These are phyloP conservation scores for Stenodera caucasica DNA, from an alignment of 2,888 invertebrate species.

Conservation along the genomic window DNA sequence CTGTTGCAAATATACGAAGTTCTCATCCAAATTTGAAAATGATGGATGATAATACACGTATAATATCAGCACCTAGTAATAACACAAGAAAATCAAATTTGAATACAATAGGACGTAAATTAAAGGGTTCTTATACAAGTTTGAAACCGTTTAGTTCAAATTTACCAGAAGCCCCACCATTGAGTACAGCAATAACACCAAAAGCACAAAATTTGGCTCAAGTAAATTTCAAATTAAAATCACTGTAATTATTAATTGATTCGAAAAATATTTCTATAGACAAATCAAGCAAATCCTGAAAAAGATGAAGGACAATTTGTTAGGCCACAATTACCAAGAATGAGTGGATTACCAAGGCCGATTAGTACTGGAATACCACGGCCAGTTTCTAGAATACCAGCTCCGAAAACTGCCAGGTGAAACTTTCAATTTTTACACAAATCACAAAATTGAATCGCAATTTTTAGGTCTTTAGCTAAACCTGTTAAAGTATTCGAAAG, in stretches of 20 bases:
- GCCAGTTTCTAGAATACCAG: slow-evolving; percentile 51
- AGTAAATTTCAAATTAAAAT: slow-evolving; percentile 3
- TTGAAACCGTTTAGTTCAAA: slow-evolving; percentile 46
- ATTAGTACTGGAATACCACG: slow-evolving; percentile 48
- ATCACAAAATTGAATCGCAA: too few species aligned
- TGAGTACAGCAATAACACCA: slow-evolving; percentile 26
- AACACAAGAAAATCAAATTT: slow-evolving; percentile 32
- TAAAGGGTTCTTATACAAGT: slow-evolving; percentile 52
- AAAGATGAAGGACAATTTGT: slow-evolving; percentile 30
- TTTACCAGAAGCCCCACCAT: slow-evolving; percentile 44
- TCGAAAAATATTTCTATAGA: neutral
- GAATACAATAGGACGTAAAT: slow-evolving; percentile 43
- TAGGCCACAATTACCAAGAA: slow-evolving; percentile 39
- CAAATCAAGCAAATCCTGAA: neutral
- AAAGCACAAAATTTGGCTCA: slow-evolving; percentile 10
- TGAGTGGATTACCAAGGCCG: slow-evolving; percentile 52
- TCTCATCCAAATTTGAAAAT: slow-evolving; percentile 23
- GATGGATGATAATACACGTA: neutral
- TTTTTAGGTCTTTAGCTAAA: neutral
- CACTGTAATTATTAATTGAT: too few species aligned
- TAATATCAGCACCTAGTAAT: neutral
- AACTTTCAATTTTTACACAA: too few species aligned
- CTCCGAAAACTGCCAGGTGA: slow-evolving; percentile 43
- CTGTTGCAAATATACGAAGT: slow-evolving; percentile 19
- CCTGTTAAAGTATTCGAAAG: neutral